Conservation (phyloP, 2,797 vertebrate genomes). For the Phrynocephalus vlangalii region DNA sequence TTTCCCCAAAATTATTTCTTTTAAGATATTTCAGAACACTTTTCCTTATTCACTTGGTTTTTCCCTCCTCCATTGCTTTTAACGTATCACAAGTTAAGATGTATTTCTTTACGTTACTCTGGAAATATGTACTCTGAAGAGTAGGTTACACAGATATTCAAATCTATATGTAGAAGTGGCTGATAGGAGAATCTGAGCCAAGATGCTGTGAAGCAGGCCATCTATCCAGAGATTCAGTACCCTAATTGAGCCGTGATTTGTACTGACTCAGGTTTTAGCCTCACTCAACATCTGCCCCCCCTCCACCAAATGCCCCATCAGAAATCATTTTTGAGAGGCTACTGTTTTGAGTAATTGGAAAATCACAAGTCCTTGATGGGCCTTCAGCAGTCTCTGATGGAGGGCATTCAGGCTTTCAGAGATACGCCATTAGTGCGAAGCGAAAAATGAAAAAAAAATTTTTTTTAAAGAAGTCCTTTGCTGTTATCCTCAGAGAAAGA, state of each 20-base stretch:
- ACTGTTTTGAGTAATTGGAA: background rate
- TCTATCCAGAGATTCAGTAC: too few relatives aligned
- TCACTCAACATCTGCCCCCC: too few relatives aligned
- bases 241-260: too few relatives aligned
- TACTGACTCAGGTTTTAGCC: too few relatives aligned
- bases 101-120: background rate
- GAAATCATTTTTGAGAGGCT: background rate
- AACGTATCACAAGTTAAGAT: background rate
- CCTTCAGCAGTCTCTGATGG: background rate
- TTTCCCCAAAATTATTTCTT: background rate
- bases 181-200: too few relatives aligned
- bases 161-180: background rate
- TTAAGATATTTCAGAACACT: background rate
- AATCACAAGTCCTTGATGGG: background rate
- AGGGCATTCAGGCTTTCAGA: background rate
- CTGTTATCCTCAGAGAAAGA: background rate
- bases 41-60: background rate
- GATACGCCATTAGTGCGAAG: background rate
- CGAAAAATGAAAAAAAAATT: slow-evolving; percentile 36
- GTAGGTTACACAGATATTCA: background rate
- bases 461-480: slow-evolving; percentile 12
- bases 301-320: too few relatives aligned
- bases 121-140: background rate
- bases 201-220: too few relatives aligned
- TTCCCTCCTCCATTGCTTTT: background rate